A percentile compares a stretch with the other conserved stretches of the same genome.
Evolutionary conservation across 1,140 invertebrate genomes (phyloP).

Genomic region (Drosophila burlai): DNA sequence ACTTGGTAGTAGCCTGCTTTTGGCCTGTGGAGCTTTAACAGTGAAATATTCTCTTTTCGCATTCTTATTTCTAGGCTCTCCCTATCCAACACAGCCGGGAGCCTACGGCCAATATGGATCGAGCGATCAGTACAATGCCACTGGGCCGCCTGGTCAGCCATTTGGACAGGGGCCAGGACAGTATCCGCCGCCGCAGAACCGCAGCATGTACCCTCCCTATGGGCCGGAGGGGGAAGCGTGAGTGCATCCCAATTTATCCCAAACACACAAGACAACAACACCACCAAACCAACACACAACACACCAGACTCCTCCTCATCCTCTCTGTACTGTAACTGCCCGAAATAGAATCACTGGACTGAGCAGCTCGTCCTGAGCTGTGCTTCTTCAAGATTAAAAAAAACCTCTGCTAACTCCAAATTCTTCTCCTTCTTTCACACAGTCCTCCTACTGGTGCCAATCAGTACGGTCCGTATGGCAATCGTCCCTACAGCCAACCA

Average conservation of each 20-base stretch:
- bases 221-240: slow-evolving; percentile 87
- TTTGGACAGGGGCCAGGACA: slow-evolving; percentile 88
- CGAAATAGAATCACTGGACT: slow-evolving; percentile 29
- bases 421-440: not conserved
- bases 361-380: slow-evolving; percentile 5
- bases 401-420: not conserved
- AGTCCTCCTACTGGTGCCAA: slow-evolving; percentile 79
- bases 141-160: slow-evolving; percentile 85
- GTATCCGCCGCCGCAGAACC: slow-evolving; percentile 89
- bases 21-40: not conserved
- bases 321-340: slow-evolving; percentile 49
- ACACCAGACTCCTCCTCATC: slow-evolving; percentile 10
- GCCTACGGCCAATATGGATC: slow-evolving; percentile 85
- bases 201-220: slow-evolving; percentile 91
- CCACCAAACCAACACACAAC: slow-evolving; percentile 20
- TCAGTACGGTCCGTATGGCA: slow-evolving; percentile 81
- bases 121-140: slow-evolving; percentile 86
- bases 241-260: slow-evolving; percentile 64
- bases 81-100: slow-evolving; percentile 86
- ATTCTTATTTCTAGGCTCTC: slow-evolving; percentile 68
- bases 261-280: slow-evolving; percentile 22
- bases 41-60: slow-evolving; percentile 1
- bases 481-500: slow-evolving; percentile 78
- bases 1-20: not conserved
- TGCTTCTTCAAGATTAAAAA: slow-evolving; percentile 3